Percentiles rank a stretch among this genome's conserved stretches.
phyloP scores from a whole-genome alignment of 2,888 invertebrate species.

The Danaus chrysippus region DNA sequence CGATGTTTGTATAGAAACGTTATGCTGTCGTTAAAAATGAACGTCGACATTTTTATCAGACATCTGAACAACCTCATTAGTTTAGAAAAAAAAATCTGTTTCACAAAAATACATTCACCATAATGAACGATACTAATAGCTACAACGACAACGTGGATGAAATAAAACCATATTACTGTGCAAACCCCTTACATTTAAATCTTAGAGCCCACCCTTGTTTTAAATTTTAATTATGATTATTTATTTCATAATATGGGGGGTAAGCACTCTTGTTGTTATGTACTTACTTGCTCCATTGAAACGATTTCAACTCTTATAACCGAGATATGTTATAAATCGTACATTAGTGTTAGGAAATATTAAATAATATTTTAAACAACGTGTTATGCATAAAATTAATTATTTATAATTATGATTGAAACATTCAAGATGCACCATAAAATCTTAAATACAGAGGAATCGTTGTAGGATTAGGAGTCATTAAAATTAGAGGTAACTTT shows the following conservation, averaged over 20 bases:
- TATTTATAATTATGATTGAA: constrained; percentile 48
- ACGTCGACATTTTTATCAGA: constrained; percentile 3
- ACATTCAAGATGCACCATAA: constrained; percentile 68
- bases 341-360: no score
- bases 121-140: constrained; percentile 8
- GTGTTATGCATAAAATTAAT: no score
- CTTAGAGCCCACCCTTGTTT: constrained; percentile 70
- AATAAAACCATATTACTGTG: constrained; percentile 23
- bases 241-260: constrained; percentile 37
- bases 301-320: no score
- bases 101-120: constrained; percentile 2
- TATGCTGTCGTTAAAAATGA: constrained; percentile 5
- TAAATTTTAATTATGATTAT: constrained; percentile 76
- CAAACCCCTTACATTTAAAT: constrained; percentile 52
- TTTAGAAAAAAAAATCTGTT: constrained; percentile 2
- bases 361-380: no score
- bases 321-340: no score
- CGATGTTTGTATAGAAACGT: neutral
- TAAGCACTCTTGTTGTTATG: constrained; percentile 6
- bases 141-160: constrained; percentile 13
- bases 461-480: constrained; percentile 46
- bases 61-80: constrained; percentile 7
- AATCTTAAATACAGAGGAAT: constrained; percentile 73
- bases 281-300: neutral
- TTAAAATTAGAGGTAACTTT: constrained; percentile 51